Evolutionary conservation across 2,888 invertebrate genomes (phyloP).

Genomic region (Xanthostigma xanthostigma): DNA sequence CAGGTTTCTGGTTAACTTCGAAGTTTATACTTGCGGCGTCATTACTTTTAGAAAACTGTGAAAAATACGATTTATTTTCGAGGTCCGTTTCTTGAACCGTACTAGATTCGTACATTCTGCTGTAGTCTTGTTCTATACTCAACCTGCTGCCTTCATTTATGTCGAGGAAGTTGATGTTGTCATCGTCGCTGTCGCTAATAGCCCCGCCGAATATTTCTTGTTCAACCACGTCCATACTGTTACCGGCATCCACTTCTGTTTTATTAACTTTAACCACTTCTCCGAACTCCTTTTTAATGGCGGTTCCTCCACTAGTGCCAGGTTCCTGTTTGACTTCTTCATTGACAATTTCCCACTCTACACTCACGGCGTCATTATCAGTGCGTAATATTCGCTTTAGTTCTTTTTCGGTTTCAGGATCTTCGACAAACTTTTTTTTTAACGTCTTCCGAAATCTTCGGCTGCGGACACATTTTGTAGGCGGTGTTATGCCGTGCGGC

Average conservation of each 20-base stretch:
- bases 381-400: constrained; percentile 80
- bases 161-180: constrained; percentile 54
- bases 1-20: no score
- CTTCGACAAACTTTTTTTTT: constrained; percentile 94
- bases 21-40: no score
- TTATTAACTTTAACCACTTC: constrained; percentile 16
- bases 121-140: constrained; percentile 47
- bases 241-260: constrained; percentile 6
- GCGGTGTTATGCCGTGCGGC: constrained; percentile 93
- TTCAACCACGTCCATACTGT: constrained; percentile 34
- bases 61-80: constrained; percentile 30
- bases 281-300: neutral
- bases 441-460: constrained; percentile 86
- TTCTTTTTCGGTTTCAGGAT: constrained; percentile 96
- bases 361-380: constrained; percentile 80
- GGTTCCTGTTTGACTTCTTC: constrained; percentile 21
- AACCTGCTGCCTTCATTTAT: constrained; percentile 64
- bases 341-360: constrained; percentile 78
- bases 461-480: constrained; percentile 87
- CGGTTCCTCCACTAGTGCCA: neutral
- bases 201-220: constrained; percentile 87
- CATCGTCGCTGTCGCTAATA: constrained; percentile 79
- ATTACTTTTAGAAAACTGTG: constrained; percentile 36
- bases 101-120: constrained; percentile 54
- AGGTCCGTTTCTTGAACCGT: constrained; percentile 31